Percentiles rank a stretch among this genome's conserved stretches.
Conservation (phyloP, 2,888 invertebrate genomes). For the Lycocerus yunnanus region DNA sequence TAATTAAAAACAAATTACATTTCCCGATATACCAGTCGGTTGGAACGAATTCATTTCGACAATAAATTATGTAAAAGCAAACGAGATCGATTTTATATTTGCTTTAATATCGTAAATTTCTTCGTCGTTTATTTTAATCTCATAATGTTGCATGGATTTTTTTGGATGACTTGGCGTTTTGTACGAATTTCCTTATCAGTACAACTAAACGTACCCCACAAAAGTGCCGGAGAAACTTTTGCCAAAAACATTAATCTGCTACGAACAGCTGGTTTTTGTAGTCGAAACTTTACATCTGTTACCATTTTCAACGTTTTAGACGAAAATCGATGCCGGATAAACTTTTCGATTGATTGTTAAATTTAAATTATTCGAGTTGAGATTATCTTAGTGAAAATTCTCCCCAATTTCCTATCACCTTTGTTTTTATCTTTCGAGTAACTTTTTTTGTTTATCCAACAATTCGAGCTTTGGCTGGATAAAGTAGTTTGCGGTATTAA, state of each 20-base stretch:
- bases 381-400: neutral
- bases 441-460: neutral
- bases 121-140: neutral
- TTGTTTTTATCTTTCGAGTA: neutral
- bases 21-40: neutral
- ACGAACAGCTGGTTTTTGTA: neutral
- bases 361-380: neutral
- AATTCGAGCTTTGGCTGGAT: neutral
- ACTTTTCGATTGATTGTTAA: constrained; percentile 1
- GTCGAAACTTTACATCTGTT: constrained; percentile 2
- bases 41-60: neutral
- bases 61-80: neutral
- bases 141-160: neutral
- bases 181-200: neutral
- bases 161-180: neutral
- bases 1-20: neutral
- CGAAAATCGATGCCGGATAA: neutral
- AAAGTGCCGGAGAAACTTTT: neutral
- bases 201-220: neutral
- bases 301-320: neutral
- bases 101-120: neutral
- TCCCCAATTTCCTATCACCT: neutral
- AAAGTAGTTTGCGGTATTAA: neutral
- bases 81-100: neutral
- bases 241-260: neutral